Evolutionary conservation across 1,140 invertebrate genomes (phyloP).

Genomic region (Rhopalosiphum maidis): DNA sequence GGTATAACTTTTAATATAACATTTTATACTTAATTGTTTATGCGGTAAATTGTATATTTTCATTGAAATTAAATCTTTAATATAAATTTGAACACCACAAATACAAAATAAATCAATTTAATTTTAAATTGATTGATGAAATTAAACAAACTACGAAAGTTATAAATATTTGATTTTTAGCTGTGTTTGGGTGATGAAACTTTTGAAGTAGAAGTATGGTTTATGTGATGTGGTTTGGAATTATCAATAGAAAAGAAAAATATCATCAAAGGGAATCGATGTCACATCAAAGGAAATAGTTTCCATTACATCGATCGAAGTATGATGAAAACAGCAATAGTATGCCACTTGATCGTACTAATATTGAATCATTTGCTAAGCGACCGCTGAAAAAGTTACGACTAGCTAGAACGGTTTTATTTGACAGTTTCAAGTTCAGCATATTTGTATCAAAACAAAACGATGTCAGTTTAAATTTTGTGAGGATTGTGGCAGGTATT

Average conservation of each 20-base stretch:
- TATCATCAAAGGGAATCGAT: background rate
- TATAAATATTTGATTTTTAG: background rate
- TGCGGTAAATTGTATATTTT: too few species aligned
- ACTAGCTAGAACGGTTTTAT: background rate
- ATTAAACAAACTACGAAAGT: background rate
- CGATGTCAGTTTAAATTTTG: background rate
- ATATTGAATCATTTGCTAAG: background rate
- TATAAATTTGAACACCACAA: background rate
- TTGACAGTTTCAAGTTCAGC: background rate
- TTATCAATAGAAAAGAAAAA: background rate
- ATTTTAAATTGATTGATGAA: background rate
- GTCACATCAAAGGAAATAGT: background rate
- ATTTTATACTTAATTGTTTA: too few species aligned
- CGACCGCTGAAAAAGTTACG: background rate
- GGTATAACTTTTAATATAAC: too few species aligned
- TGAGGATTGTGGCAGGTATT: background rate
- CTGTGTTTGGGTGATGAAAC: background rate
- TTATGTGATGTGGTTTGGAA: background rate
- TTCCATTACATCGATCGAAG: background rate
- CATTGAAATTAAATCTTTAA: too few species aligned
- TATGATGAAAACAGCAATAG: background rate
- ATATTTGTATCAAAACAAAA: background rate
- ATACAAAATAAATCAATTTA: background rate
- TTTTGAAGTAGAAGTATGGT: background rate
- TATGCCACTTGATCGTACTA: background rate